Evolutionary conservation across 2,888 invertebrate genomes (phyloP), one percentile per base, ranked within the genome.

Genomic region (Geotrupes spiniger): DNA sequence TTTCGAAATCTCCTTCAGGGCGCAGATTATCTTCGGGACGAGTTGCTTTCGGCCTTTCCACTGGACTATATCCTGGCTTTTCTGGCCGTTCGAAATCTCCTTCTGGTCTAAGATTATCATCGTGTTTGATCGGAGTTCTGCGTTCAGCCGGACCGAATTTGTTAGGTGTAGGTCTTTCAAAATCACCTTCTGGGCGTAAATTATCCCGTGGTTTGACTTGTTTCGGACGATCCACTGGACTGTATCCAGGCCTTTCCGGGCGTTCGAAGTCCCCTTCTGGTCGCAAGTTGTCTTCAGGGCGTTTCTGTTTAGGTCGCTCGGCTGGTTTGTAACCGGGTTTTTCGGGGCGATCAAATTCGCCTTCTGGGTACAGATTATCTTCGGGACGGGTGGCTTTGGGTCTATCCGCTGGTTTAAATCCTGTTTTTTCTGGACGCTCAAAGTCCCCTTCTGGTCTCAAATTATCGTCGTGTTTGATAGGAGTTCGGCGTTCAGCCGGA

Each of bases 111-210:
- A 80, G 61, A 60, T 81, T 80, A 59, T 81, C 81, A 42, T 73
- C 71, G 2, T 76, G 79, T 45, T 66, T 72, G 66, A 68, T 33
- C 68, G 74, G 42, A 76, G 48, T 42, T 64, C 64, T 29, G 29
- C 67, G 56, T 53, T 74, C 74, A 9, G 64, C 71, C 10, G 70
- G 68, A 12, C 55, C 55, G 21, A 60, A 52, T 49, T 63, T 59
- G 3, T 59, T 48, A 6, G 59, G 59, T 14, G 58, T 56, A 8
- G 64, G 68, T 46, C 63, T 38, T 57, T 53, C 66, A 70, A 82
- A 75, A 54, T 78, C 74, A 21, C 80, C 83, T 72, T 84, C 83
- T 5, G 80, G 75, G 51, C 63, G 62, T n/a, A 77, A 64, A 59
- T 76, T 76, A 56, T 76, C 78, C 36, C 71, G 61, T 1, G 71